Percentiles rank a stretch among this genome's conserved stretches.
phyloP scores from a whole-genome alignment of 2,888 invertebrate genomes.

The Smittia aterrima region DNA sequence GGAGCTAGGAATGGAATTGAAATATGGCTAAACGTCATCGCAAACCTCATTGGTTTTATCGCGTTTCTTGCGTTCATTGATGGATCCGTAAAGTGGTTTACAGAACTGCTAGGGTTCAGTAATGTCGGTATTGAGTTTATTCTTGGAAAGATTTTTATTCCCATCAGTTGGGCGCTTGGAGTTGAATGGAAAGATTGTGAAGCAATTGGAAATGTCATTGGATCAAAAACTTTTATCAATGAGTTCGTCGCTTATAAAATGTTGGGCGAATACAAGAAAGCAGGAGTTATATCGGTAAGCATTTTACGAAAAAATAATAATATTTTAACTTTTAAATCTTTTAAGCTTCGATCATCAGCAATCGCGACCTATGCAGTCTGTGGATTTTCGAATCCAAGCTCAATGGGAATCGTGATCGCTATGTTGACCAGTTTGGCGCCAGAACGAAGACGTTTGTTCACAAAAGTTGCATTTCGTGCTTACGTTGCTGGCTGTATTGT shows the following conservation, averaged over 20 bases:
- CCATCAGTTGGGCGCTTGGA: constrained; percentile 86
- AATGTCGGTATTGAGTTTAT: constrained; percentile 68
- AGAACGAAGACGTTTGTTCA: constrained; percentile 64
- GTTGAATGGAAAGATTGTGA: constrained; percentile 65
- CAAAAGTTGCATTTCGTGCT: constrained; percentile 70
- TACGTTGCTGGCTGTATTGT: constrained; percentile 79
- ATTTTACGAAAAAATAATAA: background rate
- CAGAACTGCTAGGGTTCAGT: constrained; percentile 69
- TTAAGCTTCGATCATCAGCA: constrained; percentile 64
- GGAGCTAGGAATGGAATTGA: constrained; percentile 81
- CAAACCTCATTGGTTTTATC: constrained; percentile 89
- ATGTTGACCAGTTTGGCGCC: constrained; percentile 74
- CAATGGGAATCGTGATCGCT: constrained; percentile 82
- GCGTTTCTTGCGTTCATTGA: constrained; percentile 84
- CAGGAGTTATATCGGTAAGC: constrained; percentile 54
- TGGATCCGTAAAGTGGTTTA: constrained; percentile 76
- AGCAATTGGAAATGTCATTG: constrained; percentile 77
- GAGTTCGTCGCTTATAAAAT: constrained; percentile 88
- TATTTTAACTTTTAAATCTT: too few species aligned
- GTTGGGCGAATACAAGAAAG: constrained; percentile 63
- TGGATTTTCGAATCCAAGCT: constrained; percentile 87
- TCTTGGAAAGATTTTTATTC: constrained; percentile 86
- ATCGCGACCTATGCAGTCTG: constrained; percentile 90
- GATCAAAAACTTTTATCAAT: constrained; percentile 85
- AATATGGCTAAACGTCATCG: constrained; percentile 81